Percentiles rank a stretch among this genome's conserved stretches.
Conservation (phyloP, 1,140 invertebrate genomes). For the Drosophila bocki region DNA sequence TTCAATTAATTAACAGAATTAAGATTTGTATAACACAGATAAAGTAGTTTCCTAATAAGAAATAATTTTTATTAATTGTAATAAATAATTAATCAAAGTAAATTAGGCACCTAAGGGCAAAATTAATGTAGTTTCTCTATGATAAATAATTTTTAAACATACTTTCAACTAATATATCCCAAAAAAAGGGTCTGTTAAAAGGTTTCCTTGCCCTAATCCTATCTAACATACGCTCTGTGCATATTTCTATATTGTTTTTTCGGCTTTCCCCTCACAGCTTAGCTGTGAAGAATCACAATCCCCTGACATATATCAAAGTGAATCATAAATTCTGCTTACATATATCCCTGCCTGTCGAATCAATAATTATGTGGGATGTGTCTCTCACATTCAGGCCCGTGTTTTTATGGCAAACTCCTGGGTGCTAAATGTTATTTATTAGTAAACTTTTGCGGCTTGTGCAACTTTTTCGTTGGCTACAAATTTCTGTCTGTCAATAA, state of each 20-base stretch:
- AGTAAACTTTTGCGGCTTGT: constrained; percentile 71
- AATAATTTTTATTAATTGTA: too few relatives aligned
- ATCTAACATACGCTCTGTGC: not conserved
- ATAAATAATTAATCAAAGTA: not conserved
- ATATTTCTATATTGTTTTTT: constrained; percentile 3
- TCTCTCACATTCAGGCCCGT: constrained; percentile 27
- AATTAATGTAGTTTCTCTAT: not conserved
- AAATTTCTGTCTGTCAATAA: constrained; percentile 71
- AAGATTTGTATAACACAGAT: too few relatives aligned
- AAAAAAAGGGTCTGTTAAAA: not conserved
- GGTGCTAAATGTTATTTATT: constrained; percentile 80
- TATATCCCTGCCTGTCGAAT: constrained; percentile 50
- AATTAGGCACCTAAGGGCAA: not conserved
- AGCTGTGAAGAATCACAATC: constrained; percentile 10
- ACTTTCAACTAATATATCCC: not conserved
- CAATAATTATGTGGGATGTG: constrained; percentile 63
- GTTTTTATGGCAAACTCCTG: constrained; percentile 43
- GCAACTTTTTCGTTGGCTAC: constrained; percentile 57
- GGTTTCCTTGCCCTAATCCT: not conserved
- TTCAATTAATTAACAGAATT: too few relatives aligned
- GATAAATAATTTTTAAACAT: not conserved
- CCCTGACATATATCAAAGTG: constrained; percentile 28
- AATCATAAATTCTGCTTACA: constrained; percentile 62
- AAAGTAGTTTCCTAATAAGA: too few relatives aligned
- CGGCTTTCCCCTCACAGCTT: not conserved